Conservation (phyloP, 2,113 vertebrate species). For the Cyanoliseus patagonus region DNA sequence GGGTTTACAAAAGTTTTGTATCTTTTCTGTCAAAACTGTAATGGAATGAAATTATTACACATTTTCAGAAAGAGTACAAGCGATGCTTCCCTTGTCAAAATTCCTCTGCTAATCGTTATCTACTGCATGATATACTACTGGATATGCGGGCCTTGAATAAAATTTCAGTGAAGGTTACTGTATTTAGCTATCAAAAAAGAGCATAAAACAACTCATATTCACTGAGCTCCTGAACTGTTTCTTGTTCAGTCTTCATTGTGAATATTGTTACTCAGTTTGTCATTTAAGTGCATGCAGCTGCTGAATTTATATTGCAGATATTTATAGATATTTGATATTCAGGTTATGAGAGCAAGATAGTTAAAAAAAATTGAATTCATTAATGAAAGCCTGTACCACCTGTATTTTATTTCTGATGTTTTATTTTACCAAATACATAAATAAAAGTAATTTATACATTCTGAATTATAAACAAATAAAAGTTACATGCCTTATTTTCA, state of each 20-base stretch:
- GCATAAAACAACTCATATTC: not conserved
- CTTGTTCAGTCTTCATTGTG: not conserved
- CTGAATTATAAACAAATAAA: not conserved
- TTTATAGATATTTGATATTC: not conserved
- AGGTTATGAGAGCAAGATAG: not conserved
- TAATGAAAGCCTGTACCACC: not conserved
- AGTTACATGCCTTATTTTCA: not conserved
- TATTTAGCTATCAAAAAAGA: not conserved
- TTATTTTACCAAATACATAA: not conserved
- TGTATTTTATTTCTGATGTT: not conserved
- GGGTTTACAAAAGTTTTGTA: constrained; percentile 4
- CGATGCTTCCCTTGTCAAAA: constrained; percentile 24
- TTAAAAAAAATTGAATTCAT: not conserved
- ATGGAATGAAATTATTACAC: constrained; percentile 18
- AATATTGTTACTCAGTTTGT: not conserved
- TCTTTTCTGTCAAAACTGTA: constrained; percentile 44
- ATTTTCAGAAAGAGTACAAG: not conserved
- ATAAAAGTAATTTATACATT: not conserved
- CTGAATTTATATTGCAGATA: not conserved
- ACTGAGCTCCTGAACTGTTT: not conserved
- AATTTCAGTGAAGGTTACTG: not conserved
- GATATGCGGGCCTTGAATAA: not conserved
- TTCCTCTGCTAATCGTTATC: constrained; percentile 7
- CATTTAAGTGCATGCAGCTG: not conserved
- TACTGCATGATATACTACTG: not conserved